These are phyloP conservation scores for Steromphala cineraria DNA, from an alignment of 2,888 invertebrate genomes.

Conservation along the genomic window DNA sequence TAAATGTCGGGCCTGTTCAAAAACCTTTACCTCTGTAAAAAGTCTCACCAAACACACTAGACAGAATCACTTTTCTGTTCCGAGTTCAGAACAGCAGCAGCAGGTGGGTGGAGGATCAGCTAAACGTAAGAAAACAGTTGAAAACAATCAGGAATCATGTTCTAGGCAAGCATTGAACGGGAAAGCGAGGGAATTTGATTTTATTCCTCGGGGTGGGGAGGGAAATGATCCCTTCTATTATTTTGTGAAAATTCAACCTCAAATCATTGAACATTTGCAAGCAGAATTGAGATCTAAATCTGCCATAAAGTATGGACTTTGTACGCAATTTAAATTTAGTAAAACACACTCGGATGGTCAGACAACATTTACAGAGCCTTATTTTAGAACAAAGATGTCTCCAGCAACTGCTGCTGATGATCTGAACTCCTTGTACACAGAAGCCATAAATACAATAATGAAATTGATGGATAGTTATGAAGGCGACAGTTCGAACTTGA, in stretches of 20 bases:
- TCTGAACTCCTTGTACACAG: neutral
- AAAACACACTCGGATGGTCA: neutral
- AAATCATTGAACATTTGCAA: neutral
- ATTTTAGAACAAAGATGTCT: neutral
- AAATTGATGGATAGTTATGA: neutral
- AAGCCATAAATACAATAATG: neutral
- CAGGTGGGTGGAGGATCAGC: neutral
- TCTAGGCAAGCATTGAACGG: neutral
- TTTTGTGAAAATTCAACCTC: neutral
- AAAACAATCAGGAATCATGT: neutral
- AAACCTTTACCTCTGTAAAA: neutral
- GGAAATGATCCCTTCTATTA: neutral
- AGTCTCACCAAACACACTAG: neutral
- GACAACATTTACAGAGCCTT: neutral
- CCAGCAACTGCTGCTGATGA: neutral
- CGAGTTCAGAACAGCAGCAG: no score
- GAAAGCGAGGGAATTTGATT: neutral
- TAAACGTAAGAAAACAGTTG: neutral
- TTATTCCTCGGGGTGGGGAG: neutral
- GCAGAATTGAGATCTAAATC: neutral
- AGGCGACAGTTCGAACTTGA: neutral
- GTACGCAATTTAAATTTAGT: neutral
- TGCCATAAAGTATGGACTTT: neutral
- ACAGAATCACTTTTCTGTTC: neutral
- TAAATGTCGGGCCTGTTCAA: neutral